These are phyloP conservation scores for Drosophila fuyamai DNA, from an alignment of 1,140 invertebrate species.

Conservation along the genomic window DNA sequence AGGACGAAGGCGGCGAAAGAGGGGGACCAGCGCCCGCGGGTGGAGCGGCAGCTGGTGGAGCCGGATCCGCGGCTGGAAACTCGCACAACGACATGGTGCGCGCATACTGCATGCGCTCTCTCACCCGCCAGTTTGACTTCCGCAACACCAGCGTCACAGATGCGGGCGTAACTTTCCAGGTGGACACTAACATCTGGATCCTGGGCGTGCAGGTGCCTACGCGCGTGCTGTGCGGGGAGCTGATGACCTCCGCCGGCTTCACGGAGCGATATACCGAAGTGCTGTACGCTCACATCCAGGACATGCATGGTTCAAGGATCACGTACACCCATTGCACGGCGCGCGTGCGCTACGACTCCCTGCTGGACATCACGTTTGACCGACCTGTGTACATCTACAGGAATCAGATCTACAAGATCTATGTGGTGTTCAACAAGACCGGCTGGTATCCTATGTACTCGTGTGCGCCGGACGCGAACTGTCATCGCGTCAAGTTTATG, in stretches of 20 bases:
- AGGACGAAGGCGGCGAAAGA: conserved; percentile 26
- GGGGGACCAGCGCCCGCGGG: not conserved
- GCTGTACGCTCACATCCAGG: conserved; percentile 91
- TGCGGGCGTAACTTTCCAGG: conserved; percentile 90
- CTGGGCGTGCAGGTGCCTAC: conserved; percentile 88
- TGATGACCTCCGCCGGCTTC: conserved; percentile 83
- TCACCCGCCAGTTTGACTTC: conserved; percentile 88
- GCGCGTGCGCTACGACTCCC: conserved; percentile 88
- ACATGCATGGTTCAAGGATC: conserved; percentile 90
- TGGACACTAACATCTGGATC: conserved; percentile 92
- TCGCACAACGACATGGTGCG: conserved; percentile 85
- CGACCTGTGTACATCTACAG: conserved; percentile 90
- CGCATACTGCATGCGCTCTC: conserved; percentile 88
- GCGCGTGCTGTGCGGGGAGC: conserved; percentile 86
- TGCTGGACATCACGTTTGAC: conserved; percentile 92
- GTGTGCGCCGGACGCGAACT: conserved; percentile 87
- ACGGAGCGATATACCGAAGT: conserved; percentile 89
- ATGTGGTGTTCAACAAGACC: conserved; percentile 91
- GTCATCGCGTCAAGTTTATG: conserved; percentile 89
- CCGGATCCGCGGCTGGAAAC: conserved; percentile 26
- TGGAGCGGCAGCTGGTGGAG: not conserved
- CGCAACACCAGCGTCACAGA: conserved; percentile 90
- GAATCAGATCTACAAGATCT: conserved; percentile 91
- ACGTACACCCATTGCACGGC: conserved; percentile 93
- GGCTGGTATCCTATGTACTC: conserved; percentile 91